Base-by-base conservation (phyloP, 2,113 vertebrate genomes). In the Callospermophilus lateralis region DNA sequence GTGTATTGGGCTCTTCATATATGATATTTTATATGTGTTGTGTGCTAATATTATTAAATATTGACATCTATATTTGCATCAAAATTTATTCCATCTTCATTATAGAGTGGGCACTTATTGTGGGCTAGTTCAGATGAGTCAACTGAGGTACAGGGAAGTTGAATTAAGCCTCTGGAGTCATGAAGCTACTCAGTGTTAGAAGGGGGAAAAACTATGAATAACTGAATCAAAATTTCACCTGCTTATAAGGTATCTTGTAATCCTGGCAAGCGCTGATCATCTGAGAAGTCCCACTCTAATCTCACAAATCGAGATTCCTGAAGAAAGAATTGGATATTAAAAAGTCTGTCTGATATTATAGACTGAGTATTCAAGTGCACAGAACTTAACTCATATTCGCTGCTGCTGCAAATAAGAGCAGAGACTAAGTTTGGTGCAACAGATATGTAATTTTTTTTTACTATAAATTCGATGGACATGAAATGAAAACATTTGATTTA, bases 281-380 rank as follows among this genome's bases (percentile, higher is more conserved):
- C 63, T 86, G 70, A 93, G 22, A 86, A 84, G 7, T 84, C 3
- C 11, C 20, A 39, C 11, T 42, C 34, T 7, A 5, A 70, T 7
- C 19, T 68, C 30, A 10, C n/a, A 84, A 63, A 68, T 93, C 28
- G 24, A 67, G 39, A n/a, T 28, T 79, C 79, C 65, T 70, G 12
- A 88, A 88, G 94, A 86, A 55, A 86, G 7, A 76, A 55, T 76
- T 39, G 67, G 17, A 78, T 90, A 24, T 51, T 76, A 51, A 88
- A 92, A 28, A 74, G 53, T 28, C 13, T 32, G 17, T 78, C 26
- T 68, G 34, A 39, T 80, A 13, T 58, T 65, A 26, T 42, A 72
- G 65, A 79, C 16, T 32, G 6, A 37, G 0, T 61, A 24, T 88
- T 80, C 51, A 32, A 34, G 32, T 34, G 10, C 7, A 61, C 8